Evolutionary conservation across 1,140 invertebrate species (phyloP), one percentile per base, ranked within the genome.

Genomic region (Drosophila gunungcola): DNA sequence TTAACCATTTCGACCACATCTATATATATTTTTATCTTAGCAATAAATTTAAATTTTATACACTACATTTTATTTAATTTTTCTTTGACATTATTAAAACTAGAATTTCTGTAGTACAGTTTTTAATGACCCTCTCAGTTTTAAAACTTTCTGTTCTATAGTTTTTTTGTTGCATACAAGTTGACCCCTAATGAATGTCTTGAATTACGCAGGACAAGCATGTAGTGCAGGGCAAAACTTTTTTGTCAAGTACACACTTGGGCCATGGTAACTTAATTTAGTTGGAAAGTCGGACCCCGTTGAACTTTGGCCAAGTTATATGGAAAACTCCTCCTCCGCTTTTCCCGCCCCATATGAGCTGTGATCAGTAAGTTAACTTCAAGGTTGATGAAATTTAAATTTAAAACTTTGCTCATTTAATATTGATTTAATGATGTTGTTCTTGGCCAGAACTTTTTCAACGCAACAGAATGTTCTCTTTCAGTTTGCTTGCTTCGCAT

Each of bases 371-470:
- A 57, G 52, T 57, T 72, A 46, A 53, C 65, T 69, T 58, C 54
- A 61, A 75, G 61, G 70, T 73, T 86, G 69, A 88, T 83, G 83
- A 76, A 76, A 88, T 86, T 88, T 86, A 88, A 88, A 86, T 88
- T 85, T 74, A 12, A 46, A 79, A 79, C 60, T 81, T 81, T 58
- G 29, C 57, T 61, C 78, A 80, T 75, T 80, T 80, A 43, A 74
- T 74, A 63, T 64, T 74, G 70, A 52, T 58, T 54, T 76, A 60
- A 76, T 60, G 73, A 68, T 60, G 61, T 76, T 76, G 46, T 62
- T 62, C 55, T 64, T 60, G 39, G 41, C 3, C 49, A 36, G 4
- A 76, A 80, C 56, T 69, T 80, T 62, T 54, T 43, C 25, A 21
- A 45, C 45, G 27, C 58, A 63, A 58, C 57, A 43, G 55, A 65